Percentiles rank a stretch among this genome's conserved stretches.
Conservation (phyloP, 2,113 vertebrate genomes). For the Galemys pyrenaicus region DNA sequence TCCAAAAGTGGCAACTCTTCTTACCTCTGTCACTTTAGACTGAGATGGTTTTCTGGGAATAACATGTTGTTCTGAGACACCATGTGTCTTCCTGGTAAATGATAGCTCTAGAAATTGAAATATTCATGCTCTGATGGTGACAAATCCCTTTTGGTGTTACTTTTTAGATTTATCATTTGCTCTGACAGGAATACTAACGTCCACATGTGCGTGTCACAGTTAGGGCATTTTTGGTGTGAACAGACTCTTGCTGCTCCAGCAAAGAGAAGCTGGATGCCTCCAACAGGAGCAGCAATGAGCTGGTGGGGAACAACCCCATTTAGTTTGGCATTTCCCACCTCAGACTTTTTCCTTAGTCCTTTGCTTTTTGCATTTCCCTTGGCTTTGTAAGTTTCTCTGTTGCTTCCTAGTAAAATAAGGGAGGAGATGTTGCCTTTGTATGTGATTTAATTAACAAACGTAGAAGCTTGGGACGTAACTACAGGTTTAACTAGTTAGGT, state of each 20-base stretch:
- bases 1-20: neutral
- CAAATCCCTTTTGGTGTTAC: conserved; percentile 45
- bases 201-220: neutral
- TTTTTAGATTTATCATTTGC: conserved; percentile 43
- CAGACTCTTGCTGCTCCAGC: neutral
- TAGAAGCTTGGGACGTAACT: neutral
- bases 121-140: conserved; percentile 27
- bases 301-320: neutral
- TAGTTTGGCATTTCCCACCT: neutral
- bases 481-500: neutral
- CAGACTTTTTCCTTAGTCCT: neutral
- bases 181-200: conserved; percentile 21
- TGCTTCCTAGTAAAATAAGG: neutral
- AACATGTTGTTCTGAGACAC: conserved; percentile 18
- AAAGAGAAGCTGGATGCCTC: neutral
- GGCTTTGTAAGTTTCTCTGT: conserved; percentile 23
- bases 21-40: conserved; percentile 10
- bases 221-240: neutral
- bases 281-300: accelerated
- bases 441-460: neutral
- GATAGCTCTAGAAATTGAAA: conserved; percentile 35
- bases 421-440: neutral
- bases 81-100: conserved; percentile 1
- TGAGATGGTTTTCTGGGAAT: neutral
- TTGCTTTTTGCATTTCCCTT: conserved; percentile 33